Percentiles rank a stretch among this genome's conserved stretches.
Conservation (phyloP, 1,140 invertebrate genomes). For the Thereuonema tuberculata region DNA sequence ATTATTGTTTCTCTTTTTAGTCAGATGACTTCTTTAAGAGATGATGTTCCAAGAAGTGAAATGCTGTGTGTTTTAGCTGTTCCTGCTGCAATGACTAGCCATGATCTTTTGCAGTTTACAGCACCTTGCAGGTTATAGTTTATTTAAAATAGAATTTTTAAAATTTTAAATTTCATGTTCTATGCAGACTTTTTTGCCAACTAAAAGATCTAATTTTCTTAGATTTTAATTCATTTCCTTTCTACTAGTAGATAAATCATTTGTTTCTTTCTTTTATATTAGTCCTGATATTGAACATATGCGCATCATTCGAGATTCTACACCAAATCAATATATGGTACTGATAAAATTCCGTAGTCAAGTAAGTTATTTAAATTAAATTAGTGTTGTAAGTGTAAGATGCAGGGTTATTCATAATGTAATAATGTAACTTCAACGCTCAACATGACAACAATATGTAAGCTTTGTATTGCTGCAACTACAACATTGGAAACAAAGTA, state of each 20-base stretch:
- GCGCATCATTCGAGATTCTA: constrained; percentile 66
- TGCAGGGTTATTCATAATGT: too few relatives aligned
- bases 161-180: background rate
- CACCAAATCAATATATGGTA: constrained; percentile 95
- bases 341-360: constrained; percentile 65
- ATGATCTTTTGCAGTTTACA: constrained; percentile 87
- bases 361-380: constrained; percentile 34
- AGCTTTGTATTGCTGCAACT: too few relatives aligned
- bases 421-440: too few relatives aligned
- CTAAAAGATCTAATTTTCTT: background rate
- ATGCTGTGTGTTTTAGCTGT: constrained; percentile 83
- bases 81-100: constrained; percentile 79
- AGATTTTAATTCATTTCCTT: constrained; percentile 1
- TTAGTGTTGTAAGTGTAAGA: constrained; percentile 12
- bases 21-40: constrained; percentile 38
- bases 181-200: background rate
- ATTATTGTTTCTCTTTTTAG: constrained; percentile 29
- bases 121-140: constrained; percentile 52
- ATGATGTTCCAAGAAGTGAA: constrained; percentile 47
- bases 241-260: too few relatives aligned
- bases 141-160: background rate
- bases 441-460: too few relatives aligned
- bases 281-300: constrained; percentile 77
- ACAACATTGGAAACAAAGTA: too few relatives aligned
- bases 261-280: too few relatives aligned